Percentiles rank a stretch among this genome's conserved stretches.
phyloP scores from a whole-genome alignment of 2,888 invertebrate species.

The Netelia inedita region DNA sequence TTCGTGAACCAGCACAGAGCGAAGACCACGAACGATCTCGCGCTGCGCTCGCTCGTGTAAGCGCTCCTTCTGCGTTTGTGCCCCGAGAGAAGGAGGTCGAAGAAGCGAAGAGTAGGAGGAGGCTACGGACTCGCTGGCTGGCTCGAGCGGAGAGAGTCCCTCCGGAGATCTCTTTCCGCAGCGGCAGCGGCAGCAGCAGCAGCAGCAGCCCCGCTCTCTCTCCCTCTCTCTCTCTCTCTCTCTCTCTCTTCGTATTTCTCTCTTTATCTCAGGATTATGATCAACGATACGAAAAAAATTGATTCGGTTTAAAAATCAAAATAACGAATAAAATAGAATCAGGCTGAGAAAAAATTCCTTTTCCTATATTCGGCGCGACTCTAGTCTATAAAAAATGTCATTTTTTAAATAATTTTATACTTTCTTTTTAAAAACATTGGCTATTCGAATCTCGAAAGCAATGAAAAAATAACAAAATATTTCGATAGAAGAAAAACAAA shows the following conservation, averaged over 20 bases:
- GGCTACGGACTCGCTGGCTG: conserved; percentile 6
- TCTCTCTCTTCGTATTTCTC: neutral
- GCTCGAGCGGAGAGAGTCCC: conserved; percentile 42
- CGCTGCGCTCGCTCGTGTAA: conserved; percentile 50
- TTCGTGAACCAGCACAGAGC: conserved; percentile 63
- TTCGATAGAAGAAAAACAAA: neutral
- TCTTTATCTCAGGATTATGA: neutral
- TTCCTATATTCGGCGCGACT: too few relatives aligned
- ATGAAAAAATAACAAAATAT: neutral
- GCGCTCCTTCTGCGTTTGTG: conserved; percentile 38
- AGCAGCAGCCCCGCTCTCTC: conserved; percentile 7
- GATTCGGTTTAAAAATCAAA: neutral
- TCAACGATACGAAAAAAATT: neutral
- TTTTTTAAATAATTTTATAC: too few relatives aligned
- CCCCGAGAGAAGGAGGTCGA: conserved; percentile 49
- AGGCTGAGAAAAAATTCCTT: too few relatives aligned
- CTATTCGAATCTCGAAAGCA: too few relatives aligned
- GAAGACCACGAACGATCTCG: conserved; percentile 64
- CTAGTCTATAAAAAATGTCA: too few relatives aligned
- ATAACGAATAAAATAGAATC: too few relatives aligned
- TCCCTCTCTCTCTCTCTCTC: neutral
- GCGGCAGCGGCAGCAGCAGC: conserved; percentile 15
- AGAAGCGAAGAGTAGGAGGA: conserved; percentile 56
- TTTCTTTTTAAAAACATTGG: too few relatives aligned
- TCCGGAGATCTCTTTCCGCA: conserved; percentile 42